These are phyloP conservation scores for Heliothis peltigera DNA, from an alignment of 2,888 invertebrate species.

Conservation along the genomic window DNA sequence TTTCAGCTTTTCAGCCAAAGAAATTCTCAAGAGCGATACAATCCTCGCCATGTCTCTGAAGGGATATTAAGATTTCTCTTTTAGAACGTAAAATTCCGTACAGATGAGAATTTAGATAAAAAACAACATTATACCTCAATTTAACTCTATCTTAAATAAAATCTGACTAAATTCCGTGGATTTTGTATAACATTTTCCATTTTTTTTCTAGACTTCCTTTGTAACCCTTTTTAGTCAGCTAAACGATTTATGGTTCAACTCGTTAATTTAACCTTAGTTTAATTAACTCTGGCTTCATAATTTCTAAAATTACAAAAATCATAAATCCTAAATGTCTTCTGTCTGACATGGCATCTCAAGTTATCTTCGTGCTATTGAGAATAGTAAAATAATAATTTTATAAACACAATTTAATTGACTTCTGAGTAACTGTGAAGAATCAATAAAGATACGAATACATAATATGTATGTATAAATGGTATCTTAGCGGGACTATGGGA, in stretches of 20 bases:
- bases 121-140: conserved; percentile 45
- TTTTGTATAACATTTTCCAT: conserved; percentile 17
- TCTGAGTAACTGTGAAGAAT: too few relatives aligned
- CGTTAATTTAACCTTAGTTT: background rate
- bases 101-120: conserved; percentile 55
- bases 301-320: background rate
- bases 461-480: too few relatives aligned
- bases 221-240: conserved; percentile 21
- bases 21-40: conserved; percentile 28
- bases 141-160: conserved; percentile 54
- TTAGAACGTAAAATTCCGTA: conserved; percentile 23
- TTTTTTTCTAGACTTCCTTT: conserved; percentile 34
- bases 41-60: conserved; percentile 26
- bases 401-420: too few relatives aligned
- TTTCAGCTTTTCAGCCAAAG: conserved; percentile 6
- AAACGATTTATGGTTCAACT: conserved; percentile 9
- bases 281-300: too few relatives aligned
- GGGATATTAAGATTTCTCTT: conserved; percentile 45
- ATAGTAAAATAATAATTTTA: too few relatives aligned
- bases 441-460: too few relatives aligned
- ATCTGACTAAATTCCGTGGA: conserved; percentile 37
- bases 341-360: too few relatives aligned
- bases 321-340: too few relatives aligned
- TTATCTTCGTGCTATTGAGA: too few relatives aligned
- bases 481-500: too few relatives aligned